Evolutionary conservation across 2,797 vertebrate species (phyloP).

Genomic region (Paedocypris micromegethes): DNA sequence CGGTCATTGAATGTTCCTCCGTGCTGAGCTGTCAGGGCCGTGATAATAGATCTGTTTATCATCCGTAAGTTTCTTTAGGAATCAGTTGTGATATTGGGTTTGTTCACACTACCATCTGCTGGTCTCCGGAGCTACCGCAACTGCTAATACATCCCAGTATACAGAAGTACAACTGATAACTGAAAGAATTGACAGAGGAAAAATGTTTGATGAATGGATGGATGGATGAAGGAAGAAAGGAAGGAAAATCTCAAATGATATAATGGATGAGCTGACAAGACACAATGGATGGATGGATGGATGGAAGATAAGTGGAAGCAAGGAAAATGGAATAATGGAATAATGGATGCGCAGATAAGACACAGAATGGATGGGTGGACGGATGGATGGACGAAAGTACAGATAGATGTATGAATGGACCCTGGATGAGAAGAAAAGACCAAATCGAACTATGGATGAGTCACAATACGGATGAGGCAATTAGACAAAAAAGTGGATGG

Average conservation of each 20-base stretch:
- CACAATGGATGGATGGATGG: not conserved
- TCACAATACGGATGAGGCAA: no score
- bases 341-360: not conserved
- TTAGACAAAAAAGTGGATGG: no score
- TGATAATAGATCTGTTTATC: no score
- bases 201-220: not conserved
- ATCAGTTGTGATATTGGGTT: slow-evolving; percentile 41
- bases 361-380: not conserved
- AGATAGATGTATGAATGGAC: not conserved
- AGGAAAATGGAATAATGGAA: not conserved
- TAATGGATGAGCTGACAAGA: not conserved
- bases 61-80: not conserved
- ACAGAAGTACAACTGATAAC: not conserved
- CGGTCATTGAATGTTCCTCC: not conserved
- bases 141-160: no score
- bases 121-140: slow-evolving; percentile 46
- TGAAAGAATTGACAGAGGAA: not conserved
- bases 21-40: no score
- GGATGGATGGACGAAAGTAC: not conserved
- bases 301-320: not conserved
- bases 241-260: not conserved
- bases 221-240: not conserved
- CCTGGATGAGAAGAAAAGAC: no score
- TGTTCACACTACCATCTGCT: slow-evolving; percentile 76
- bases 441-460: no score